Evolutionary conservation across 1,140 invertebrate genomes (phyloP), one percentile per base, ranked within the genome.

Genomic region (Cardiocondyla obscurior): DNA sequence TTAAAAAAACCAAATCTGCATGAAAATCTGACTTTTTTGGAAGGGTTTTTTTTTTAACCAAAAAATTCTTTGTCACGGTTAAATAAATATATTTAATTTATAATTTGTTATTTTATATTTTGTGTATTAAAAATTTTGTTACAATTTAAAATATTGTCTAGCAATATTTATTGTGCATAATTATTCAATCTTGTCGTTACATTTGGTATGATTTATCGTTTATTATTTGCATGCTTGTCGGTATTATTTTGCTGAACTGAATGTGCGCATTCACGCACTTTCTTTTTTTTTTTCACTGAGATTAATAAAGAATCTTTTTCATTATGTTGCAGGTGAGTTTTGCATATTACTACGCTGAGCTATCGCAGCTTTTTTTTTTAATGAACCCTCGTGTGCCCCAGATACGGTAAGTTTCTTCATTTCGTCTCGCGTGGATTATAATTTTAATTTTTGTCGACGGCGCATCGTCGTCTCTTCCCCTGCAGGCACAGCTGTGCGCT

Each of bases 361-460:
- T 39, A 22, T 53, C 33, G 5, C 36, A 39, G 1, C 19, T 62
- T 62, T 33, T 12, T 62, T 62, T 33, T 69, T 55, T 69, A n/a
- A 69, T 28, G 46, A 12, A 74, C 44, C 19, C 46, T 5, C 44
- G 22, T 12, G 22, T 22, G 25, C 33, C 39, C 22, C 22, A 22
- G 4, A 42, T 55, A 28, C 62, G 74, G 74, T 67, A 30, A 79
- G 74, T 79, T 55, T 79, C 51, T 53, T 19, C 46, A 55, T 79
- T 60, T 67, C 36, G 16, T 42, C 33, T 30, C n/a, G 16, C 10
- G 46, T 42, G 46, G 74, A 79, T 79, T 67, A 79, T 53, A 53
- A 22, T 42, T 69, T 67, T 79, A 79, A 79, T 79, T 67, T 79
- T 30, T 79, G 74, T 55, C 60, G 44, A 79, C 74, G 62, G 30